These are phyloP conservation scores for Meteorus colon DNA, from an alignment of 2,888 invertebrate species.

Conservation along the genomic window DNA sequence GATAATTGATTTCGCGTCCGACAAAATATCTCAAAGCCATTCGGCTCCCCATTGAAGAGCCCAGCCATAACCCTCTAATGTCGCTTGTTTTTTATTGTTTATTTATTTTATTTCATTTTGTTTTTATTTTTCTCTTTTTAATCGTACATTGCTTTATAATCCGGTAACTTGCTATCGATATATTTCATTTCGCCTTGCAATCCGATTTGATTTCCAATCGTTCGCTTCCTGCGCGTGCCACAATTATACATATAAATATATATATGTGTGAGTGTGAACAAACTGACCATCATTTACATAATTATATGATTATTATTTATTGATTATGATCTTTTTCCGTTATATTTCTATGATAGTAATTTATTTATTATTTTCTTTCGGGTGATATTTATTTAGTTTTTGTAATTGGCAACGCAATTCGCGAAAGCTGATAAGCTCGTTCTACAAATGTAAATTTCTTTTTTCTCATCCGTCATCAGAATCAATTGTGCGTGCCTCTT, in stretches of 20 bases:
- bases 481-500: background rate
- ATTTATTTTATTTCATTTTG: slow-evolving; percentile 30
- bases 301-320: slow-evolving; percentile 12
- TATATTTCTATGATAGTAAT: slow-evolving; percentile 19
- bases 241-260: background rate
- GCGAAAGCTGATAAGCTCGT: background rate
- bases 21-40: slow-evolving; percentile 47
- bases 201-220: background rate
- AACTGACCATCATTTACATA: background rate
- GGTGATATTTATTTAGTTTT: slow-evolving; percentile 13
- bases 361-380: slow-evolving; percentile 25
- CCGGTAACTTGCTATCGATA: slow-evolving; percentile 3
- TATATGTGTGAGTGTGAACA: background rate
- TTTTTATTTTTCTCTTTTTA: slow-evolving; percentile 16
- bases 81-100: slow-evolving; percentile 15
- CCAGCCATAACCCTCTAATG: slow-evolving; percentile 44
- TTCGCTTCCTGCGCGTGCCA: slow-evolving; percentile 1
- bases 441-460: background rate
- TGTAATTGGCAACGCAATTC: slow-evolving; percentile 1
- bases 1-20: slow-evolving; percentile 42
- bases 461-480: background rate
- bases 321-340: slow-evolving; percentile 7
- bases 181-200: background rate
- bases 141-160: slow-evolving; percentile 27
- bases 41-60: slow-evolving; percentile 45